Percentiles rank a stretch among this genome's conserved stretches.
Conservation (phyloP, 2,797 vertebrate species). For the Ctenochaetus hawaiiensis region DNA sequence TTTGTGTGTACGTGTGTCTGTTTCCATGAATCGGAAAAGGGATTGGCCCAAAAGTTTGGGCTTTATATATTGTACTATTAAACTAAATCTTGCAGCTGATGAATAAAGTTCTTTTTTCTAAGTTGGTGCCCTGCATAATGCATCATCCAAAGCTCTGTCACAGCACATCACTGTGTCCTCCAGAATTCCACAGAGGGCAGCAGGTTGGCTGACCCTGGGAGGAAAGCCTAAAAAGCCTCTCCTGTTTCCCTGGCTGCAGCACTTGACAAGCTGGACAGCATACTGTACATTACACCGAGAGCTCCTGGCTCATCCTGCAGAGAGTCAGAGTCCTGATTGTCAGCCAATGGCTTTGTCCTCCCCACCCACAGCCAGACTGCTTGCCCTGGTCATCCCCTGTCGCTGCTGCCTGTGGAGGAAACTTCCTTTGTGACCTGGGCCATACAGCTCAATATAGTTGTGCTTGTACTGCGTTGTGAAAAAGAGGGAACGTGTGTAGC, state of each 20-base stretch:
- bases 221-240: constrained; percentile 76
- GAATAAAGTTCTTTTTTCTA: background rate
- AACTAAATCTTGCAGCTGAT: background rate
- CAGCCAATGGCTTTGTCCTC: constrained; percentile 56
- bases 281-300: constrained; percentile 78
- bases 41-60: background rate
- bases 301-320: constrained; percentile 58
- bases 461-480: constrained; percentile 14
- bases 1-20: too few species aligned
- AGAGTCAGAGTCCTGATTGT: constrained; percentile 34
- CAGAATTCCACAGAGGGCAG: constrained; percentile 75
- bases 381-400: constrained; percentile 33
- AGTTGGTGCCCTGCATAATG: constrained; percentile 29
- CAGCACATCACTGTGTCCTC: constrained; percentile 32
- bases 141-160: constrained; percentile 32
- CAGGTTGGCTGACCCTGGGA: constrained; percentile 71
- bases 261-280: constrained; percentile 65
- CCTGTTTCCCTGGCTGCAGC: constrained; percentile 69
- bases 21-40: background rate
- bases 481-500: background rate
- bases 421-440: constrained; percentile 47
- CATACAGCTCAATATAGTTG: constrained; percentile 22
- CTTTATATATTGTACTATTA: background rate
- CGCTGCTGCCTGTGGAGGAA: constrained; percentile 39
- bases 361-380: constrained; percentile 28